These are phyloP conservation scores for Caenorhabditis sp. DNA, from an alignment of 2,888 invertebrate genomes.

Conservation along the genomic window DNA sequence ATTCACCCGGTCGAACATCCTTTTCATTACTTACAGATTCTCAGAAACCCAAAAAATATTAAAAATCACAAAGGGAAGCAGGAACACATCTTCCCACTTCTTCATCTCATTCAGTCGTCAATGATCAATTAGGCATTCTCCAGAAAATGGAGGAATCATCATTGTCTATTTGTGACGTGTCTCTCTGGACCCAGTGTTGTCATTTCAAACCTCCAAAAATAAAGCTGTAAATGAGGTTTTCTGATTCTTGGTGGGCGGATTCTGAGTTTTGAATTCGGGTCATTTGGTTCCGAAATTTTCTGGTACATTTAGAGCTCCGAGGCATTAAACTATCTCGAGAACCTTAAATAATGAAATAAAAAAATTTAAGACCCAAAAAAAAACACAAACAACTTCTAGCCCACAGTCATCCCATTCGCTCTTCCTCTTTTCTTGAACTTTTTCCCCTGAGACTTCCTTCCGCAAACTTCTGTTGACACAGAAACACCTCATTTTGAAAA, in stretches of 20 bases:
- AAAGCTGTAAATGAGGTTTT: not conserved
- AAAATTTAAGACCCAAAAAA: constrained; percentile 7
- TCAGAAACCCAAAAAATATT: not conserved
- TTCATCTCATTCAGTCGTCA: constrained; percentile 5
- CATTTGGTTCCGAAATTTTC: not conserved
- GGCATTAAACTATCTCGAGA: constrained; percentile 1
- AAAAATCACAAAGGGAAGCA: constrained; percentile 1
- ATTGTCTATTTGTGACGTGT: constrained; percentile 20
- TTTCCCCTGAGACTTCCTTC: not conserved
- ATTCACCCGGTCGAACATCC: too few relatives aligned
- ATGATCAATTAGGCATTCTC: constrained; percentile 10
- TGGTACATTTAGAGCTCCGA: not conserved
- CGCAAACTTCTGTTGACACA: not conserved
- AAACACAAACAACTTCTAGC: constrained; percentile 1
- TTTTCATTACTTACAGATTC: too few relatives aligned
- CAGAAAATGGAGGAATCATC: not conserved
- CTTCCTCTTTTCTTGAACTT: not conserved
- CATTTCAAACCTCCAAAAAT: constrained; percentile 13
- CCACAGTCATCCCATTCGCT: not conserved
- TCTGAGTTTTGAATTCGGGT: not conserved
- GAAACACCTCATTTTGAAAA: constrained; percentile 5
- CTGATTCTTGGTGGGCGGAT: not conserved
- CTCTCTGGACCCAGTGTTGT: constrained; percentile 14
- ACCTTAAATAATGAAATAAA: constrained; percentile 7
- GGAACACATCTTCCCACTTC: not conserved